Evolutionary conservation across 2,797 vertebrate genomes (phyloP).

Genomic region (Macroramphosus scolopax): DNA sequence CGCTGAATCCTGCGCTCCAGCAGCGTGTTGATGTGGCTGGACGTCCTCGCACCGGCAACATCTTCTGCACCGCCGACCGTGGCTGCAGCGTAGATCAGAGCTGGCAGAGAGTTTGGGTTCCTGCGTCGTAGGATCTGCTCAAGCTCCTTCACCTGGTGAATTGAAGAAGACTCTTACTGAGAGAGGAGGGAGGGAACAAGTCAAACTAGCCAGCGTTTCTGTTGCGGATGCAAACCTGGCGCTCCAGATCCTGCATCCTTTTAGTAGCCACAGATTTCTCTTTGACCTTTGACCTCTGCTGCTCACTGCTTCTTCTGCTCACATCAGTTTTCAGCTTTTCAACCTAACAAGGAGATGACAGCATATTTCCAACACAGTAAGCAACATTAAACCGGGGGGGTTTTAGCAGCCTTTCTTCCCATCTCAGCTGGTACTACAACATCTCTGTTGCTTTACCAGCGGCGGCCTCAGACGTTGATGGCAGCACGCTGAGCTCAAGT

Average conservation of each 20-base stretch:
- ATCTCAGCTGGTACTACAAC: no score
- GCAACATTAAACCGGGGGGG: no score
- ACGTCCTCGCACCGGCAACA: background rate
- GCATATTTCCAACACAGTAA: no score
- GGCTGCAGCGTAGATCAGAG: slow-evolving; percentile 88
- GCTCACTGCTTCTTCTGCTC: slow-evolving; percentile 71
- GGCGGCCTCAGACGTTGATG: no score
- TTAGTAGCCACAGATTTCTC: slow-evolving; percentile 82
- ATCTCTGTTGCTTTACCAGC: no score
- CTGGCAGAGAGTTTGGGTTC: slow-evolving; percentile 90
- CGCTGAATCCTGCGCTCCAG: slow-evolving; percentile 87
- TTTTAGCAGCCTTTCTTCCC: no score
- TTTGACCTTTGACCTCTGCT: slow-evolving; percentile 79
- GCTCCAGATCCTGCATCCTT: slow-evolving; percentile 87
- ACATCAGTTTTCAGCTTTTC: slow-evolving; percentile 83
- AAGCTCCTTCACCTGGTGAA: slow-evolving; percentile 75
- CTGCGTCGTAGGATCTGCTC: slow-evolving; percentile 81
- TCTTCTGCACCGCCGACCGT: slow-evolving; percentile 42
- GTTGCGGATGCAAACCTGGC: slow-evolving; percentile 82
- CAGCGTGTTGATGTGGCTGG: slow-evolving; percentile 71
- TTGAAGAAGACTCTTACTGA: background rate
- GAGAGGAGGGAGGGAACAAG: no score
- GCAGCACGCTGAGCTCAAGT: no score
- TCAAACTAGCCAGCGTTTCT: background rate
- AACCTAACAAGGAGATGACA: slow-evolving; percentile 79